Evolutionary conservation across 2,113 vertebrate genomes (phyloP), one percentile per base, ranked within the genome.

Genomic region (Neolamprologus modestus): DNA sequence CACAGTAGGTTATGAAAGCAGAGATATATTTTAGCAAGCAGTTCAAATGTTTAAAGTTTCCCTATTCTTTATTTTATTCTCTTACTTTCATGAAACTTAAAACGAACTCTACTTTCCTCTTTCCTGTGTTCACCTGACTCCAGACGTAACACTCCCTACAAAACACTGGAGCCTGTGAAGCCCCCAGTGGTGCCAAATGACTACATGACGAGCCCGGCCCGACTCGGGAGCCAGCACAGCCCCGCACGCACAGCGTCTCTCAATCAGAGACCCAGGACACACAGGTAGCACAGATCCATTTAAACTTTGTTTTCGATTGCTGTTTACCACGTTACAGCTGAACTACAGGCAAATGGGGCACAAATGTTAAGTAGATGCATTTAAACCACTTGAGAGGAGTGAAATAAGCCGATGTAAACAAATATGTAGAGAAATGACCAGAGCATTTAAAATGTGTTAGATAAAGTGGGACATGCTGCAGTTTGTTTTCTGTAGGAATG

Each of bases 201-300:
- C 96, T 99, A 99, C 95, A 99, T 99, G 98, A 99, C 98, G n/a
- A 99, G 98, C 95, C 99, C 98, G 50, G 98, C 98, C 33, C 96
- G 98, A 50, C 96, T 98, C 84, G 97, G 98, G 88, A 98, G 97
- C 91, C 98, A 99, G 94, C 98, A 99, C 93, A 99, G 99, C 93
- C 99, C 98, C 1, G 98, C 97, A 87, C 98, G 98, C 95, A 99
- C 98, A 2, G 99, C 99, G 47, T 99, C 98, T 2, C 97, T 99
- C 96, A 99, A 97, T 95, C 99, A 99, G 97, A 99, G 99, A 95
- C 98, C 99, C 87, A 95, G 99, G 95, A 99, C 99, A 90, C 98
- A 99, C 97, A 99, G 99, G 98, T 99, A 97, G 28, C 42, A 50
- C 9, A 17, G 26, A 61, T 19, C 13, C 73, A 33, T 50, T 33